Evolutionary conservation across 2,888 invertebrate genomes (phyloP), one percentile per base, ranked within the genome.

Genomic region (Idaea dimidiata): DNA sequence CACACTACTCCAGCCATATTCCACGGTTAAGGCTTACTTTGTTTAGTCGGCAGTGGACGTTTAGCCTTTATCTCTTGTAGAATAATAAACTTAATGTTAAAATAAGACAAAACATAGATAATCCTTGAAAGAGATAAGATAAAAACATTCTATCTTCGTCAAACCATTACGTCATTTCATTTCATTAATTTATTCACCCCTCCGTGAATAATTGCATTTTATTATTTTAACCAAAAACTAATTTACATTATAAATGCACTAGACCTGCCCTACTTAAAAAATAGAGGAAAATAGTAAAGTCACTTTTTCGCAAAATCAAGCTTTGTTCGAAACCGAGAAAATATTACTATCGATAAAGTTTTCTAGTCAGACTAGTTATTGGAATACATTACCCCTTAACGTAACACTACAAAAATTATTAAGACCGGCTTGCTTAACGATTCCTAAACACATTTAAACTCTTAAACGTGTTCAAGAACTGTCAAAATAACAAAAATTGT

Each of bases 131-230:
- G 58, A 73, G 73, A 76, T 78, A 75, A 79, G 76, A 78, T 75
- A 76, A 73, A 67, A 74, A 66, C 65, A 75, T 78, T 79, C 77
- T 75, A 75, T 85, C 83, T 86, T 86, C 83, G 83, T 88, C 78
- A 78, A 77, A 81, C 80, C 83, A 87, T 87, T 87, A 83, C 79
- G 83, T 87, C 64, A 66, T 86, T 85, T 81, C 64, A 67, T 86
- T 85, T 81, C 17, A 81, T 81, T 89, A 91, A 91, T 88, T 86
- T 86, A 91, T 91, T 86, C 90, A 91, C 91, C 91, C 83, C 73
- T 75, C 68, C 77, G 66, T 76, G 81, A 79, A 81, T 86, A 87
- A 87, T 85, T 81, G 80, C 75, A 79, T 80, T 87, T 83, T 81
- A 86, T 87, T 84, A 88, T 86, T 83, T 80, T 75, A 76, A 80